phyloP scores from a whole-genome alignment of 1,140 invertebrate species.

The Drosophila serrata region DNA sequence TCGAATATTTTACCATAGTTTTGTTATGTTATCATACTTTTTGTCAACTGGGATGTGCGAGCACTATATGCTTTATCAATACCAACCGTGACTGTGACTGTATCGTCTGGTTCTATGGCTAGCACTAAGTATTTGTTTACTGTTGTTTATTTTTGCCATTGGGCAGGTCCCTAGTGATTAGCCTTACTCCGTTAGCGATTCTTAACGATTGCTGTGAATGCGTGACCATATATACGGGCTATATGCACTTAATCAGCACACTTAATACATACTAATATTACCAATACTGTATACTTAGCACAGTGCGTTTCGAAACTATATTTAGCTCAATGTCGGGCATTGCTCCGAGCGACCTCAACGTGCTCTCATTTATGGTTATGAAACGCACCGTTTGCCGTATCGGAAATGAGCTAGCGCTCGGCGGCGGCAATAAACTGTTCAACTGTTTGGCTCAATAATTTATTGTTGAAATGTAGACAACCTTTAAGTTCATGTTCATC shows the following conservation, averaged over 20 bases:
- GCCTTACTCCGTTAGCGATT: constrained; percentile 28
- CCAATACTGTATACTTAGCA: not conserved
- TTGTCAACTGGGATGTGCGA: not conserved
- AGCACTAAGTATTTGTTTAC: constrained; percentile 23
- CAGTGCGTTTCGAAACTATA: constrained; percentile 26
- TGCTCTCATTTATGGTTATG: constrained; percentile 26
- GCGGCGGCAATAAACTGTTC: constrained; percentile 49
- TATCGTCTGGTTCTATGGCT: constrained; percentile 10
- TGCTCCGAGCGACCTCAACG: constrained; percentile 19
- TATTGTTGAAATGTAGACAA: constrained; percentile 53
- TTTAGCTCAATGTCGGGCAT: constrained; percentile 1
- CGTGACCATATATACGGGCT: constrained; percentile 14
- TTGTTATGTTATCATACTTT: not conserved
- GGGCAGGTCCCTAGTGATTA: constrained; percentile 29
- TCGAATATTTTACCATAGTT: not conserved
- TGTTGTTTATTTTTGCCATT: constrained; percentile 19
- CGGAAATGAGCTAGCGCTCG: constrained; percentile 22
- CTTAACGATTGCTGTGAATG: constrained; percentile 41
- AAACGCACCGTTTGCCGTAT: constrained; percentile 37
- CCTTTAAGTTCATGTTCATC: constrained; percentile 41
- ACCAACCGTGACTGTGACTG: constrained; percentile 7
- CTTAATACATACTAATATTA: constrained; percentile 4
- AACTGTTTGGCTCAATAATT: constrained; percentile 55
- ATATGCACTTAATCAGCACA: constrained; percentile 15
- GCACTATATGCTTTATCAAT: constrained; percentile 21